Percentiles rank a stretch among this genome's conserved stretches.
Evolutionary conservation across 35 echinoderm and acorn worm genomes (phyloP).

Genomic region (Holothuria glaberrima): DNA sequence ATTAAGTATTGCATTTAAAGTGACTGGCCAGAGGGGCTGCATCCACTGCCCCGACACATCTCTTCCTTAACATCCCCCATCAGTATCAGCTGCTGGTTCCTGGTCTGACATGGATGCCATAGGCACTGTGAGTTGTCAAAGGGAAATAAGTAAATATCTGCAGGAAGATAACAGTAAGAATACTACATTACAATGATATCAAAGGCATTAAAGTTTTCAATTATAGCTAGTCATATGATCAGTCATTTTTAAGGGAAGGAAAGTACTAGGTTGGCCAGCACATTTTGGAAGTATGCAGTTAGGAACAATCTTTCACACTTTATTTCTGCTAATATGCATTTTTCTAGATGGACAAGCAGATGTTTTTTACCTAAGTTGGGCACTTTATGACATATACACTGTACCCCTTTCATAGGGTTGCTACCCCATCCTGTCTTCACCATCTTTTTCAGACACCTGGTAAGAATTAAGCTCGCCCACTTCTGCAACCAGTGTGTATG

Average conservation of each 20-base stretch:
- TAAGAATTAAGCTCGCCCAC: too few species aligned
- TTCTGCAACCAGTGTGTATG: too few species aligned
- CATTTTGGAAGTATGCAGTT: too few species aligned
- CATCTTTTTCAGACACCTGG: too few species aligned
- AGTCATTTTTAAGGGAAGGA: neutral
- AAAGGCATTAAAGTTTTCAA: neutral
- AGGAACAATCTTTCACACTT: too few species aligned
- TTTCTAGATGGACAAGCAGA: neutral
- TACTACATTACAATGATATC: neutral
- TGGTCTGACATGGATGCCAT: conserved; percentile 86
- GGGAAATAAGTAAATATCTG: conserved; percentile 99
- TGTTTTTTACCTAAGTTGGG: neutral
- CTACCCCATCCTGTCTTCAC: too few species aligned
- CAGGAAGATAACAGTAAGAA: neutral
- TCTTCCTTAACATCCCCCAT: neutral
- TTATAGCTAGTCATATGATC: neutral
- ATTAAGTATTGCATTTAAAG: too few species aligned
- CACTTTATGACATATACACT: too few species aligned
- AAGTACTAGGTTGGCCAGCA: too few species aligned
- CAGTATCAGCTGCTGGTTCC: neutral
- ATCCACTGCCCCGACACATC: too few species aligned
- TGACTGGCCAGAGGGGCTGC: too few species aligned
- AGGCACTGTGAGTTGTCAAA: conserved; percentile 83
- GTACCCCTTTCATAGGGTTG: conserved; percentile 4
- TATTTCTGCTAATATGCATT: neutral